Evolutionary conservation across 2,113 vertebrate genomes (phyloP).

Genomic region (Ceyx margarethae): DNA sequence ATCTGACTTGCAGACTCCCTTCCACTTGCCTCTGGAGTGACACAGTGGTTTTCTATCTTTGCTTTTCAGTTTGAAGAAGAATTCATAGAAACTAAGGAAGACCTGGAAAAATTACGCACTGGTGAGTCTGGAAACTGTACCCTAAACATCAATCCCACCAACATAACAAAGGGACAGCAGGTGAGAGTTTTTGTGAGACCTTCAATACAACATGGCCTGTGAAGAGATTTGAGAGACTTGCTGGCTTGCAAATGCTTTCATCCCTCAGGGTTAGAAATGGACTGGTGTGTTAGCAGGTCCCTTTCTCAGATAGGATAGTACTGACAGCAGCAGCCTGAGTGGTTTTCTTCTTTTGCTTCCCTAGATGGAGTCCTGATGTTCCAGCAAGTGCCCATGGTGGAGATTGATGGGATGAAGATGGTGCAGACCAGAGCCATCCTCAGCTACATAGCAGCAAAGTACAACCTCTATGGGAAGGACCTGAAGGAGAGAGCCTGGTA

Average conservation of each 20-base stretch:
- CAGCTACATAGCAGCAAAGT: conserved; percentile 86
- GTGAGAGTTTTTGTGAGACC: not conserved
- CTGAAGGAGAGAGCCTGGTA: conserved; percentile 84
- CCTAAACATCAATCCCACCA: not conserved
- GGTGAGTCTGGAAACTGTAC: conserved; percentile 71
- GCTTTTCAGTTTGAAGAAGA: conserved; percentile 87
- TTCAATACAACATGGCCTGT: not conserved
- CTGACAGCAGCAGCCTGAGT: not conserved
- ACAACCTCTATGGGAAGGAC: conserved; percentile 86
- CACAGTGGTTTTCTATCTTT: not conserved
- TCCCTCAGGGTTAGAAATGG: not conserved
- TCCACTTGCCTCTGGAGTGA: not conserved
- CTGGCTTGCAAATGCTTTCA: not conserved
- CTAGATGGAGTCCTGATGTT: conserved; percentile 82
- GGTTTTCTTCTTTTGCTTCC: not conserved
- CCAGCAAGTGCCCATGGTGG: conserved; percentile 88
- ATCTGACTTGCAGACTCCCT: not conserved
- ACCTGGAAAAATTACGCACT: conserved; percentile 78
- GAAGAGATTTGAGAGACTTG: not conserved
- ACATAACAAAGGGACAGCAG: not conserved
- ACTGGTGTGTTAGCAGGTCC: not conserved
- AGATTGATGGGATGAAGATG: conserved; percentile 86
- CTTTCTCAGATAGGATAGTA: not conserved
- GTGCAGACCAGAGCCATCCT: not conserved
- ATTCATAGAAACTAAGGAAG: conserved; percentile 78